Percentiles rank a stretch among this genome's conserved stretches.
Evolutionary conservation across 2,113 vertebrate genomes (phyloP).

Genomic region (Marmota monax): DNA sequence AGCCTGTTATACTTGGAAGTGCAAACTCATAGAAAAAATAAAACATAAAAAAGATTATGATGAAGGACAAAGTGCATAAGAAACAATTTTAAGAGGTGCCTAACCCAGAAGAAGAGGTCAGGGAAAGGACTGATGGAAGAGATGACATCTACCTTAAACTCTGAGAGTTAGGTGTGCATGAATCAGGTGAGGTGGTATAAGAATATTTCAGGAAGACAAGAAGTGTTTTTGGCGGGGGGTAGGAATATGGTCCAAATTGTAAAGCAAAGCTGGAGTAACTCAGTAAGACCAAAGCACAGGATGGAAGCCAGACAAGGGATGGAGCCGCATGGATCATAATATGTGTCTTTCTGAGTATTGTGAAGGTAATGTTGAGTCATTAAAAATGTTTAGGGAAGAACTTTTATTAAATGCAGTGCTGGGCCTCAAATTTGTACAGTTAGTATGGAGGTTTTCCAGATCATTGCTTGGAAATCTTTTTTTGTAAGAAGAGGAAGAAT

Average conservation of each 20-base stretch:
- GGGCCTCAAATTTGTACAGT: neutral
- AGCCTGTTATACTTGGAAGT: neutral
- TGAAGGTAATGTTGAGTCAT: neutral
- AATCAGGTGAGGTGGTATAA: neutral
- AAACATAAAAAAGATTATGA: neutral
- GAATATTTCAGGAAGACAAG: neutral
- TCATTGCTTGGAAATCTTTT: neutral
- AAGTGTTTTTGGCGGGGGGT: neutral
- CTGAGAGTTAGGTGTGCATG: neutral
- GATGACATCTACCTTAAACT: neutral
- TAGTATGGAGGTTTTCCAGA: neutral
- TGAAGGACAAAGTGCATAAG: neutral
- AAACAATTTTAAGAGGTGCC: neutral
- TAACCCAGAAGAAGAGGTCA: neutral
- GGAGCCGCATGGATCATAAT: neutral
- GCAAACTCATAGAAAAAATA: neutral
- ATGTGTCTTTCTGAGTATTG: neutral
- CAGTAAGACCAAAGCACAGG: neutral
- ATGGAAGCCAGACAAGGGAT: neutral
- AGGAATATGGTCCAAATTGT: neutral
- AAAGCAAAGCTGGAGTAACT: neutral
- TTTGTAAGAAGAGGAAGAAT: neutral
- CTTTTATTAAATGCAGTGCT: neutral
- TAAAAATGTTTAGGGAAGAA: neutral
- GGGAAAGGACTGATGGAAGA: neutral